Percentiles rank a stretch among this genome's conserved stretches.
Conservation (phyloP, 2,113 vertebrate species). For the Coptodon rendalli region DNA sequence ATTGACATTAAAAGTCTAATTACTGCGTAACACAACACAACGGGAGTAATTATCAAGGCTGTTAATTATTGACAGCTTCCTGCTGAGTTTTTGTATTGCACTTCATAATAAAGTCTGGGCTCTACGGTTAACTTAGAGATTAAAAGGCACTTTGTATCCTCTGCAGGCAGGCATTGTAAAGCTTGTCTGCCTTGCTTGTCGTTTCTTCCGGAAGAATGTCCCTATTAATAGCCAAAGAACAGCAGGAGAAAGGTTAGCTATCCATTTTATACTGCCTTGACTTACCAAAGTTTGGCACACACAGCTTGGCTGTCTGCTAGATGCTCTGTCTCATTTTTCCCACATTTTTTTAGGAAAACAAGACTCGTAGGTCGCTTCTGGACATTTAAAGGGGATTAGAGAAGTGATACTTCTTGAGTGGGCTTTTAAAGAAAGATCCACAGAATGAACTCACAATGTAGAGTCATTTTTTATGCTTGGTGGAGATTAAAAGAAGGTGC, state of each 20-base stretch:
- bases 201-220: slow-evolving; percentile 9
- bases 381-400: not conserved
- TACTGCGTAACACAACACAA: not conserved
- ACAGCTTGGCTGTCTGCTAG: not conserved
- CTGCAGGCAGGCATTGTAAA: slow-evolving; percentile 1
- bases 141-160: not conserved
- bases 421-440: not conserved
- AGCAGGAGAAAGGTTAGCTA: slow-evolving; percentile 49
- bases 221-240: slow-evolving; percentile 44
- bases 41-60: not conserved
- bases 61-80: not conserved
- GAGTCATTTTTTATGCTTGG: not conserved
- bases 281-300: slow-evolving; percentile 30
- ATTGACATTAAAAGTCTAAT: not conserved
- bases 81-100: not conserved
- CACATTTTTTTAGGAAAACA: not conserved
- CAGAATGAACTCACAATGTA: not conserved
- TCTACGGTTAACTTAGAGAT: not conserved
- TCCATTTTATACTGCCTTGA: slow-evolving; percentile 34
- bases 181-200: not conserved
- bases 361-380: not conserved
- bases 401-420: not conserved
- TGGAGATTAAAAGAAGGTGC: not conserved
- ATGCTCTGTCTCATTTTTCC: not conserved
- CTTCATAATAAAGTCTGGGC: not conserved